Evolutionary conservation across 2,113 vertebrate genomes (phyloP).

Genomic region (Tetrao urogallus): DNA sequence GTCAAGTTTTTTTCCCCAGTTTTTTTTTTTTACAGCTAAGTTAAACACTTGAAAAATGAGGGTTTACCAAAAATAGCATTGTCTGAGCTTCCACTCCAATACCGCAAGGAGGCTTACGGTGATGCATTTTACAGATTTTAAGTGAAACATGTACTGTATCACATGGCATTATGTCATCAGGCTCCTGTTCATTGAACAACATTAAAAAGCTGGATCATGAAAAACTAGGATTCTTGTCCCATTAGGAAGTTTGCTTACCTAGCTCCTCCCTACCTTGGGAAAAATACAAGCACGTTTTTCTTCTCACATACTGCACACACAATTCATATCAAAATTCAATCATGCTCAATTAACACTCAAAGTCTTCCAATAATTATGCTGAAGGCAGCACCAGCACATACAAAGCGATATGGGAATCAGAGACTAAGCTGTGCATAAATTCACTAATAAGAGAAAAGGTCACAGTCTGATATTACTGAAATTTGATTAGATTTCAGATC

Average conservation of each 20-base stretch:
- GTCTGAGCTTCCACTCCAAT: background rate
- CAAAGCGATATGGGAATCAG: conserved; percentile 49
- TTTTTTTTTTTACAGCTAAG: background rate
- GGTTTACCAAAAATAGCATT: background rate
- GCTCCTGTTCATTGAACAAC: background rate
- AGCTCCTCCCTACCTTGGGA: background rate
- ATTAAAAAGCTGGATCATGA: background rate
- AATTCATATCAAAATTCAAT: conserved; percentile 72
- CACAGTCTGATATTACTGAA: conserved; percentile 73
- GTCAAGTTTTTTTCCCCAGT: background rate
- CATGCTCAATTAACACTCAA: conserved; percentile 67
- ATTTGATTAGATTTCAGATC: conserved; percentile 80
- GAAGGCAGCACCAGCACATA: conserved; percentile 49
- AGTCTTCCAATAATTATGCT: conserved; percentile 74
- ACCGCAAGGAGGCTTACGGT: background rate
- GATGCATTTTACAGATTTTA: conserved; percentile 9
- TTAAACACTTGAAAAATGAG: conserved; percentile 32
- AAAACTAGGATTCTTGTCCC: background rate
- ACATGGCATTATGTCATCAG: background rate
- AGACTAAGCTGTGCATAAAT: conserved; percentile 76
- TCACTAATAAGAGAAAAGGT: conserved; percentile 81
- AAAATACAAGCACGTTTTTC: background rate
- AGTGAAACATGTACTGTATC: background rate
- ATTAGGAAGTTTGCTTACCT: background rate
- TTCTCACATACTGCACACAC: background rate